Evolutionary conservation across 2,888 invertebrate species (phyloP).

Genomic region (Opisthograptis luteolata): DNA sequence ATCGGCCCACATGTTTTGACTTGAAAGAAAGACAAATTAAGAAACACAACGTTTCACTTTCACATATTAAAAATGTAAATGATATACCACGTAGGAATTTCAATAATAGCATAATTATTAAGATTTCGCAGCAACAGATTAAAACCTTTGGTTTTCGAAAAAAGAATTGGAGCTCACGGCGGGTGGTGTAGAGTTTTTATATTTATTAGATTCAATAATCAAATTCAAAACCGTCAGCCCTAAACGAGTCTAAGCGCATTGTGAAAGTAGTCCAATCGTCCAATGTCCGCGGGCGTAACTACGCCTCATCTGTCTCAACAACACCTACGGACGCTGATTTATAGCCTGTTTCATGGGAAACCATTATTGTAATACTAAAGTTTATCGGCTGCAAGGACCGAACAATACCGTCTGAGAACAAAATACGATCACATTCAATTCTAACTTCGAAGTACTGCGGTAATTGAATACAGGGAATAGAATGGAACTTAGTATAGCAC

Average conservation of each 20-base stretch:
- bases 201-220: not conserved
- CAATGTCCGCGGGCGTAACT: conserved; percentile 45
- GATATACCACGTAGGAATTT: too few relatives aligned
- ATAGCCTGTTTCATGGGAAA: conserved; percentile 30
- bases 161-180: too few relatives aligned
- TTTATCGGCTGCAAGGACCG: conserved; percentile 12
- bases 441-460: not conserved
- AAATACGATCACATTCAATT: not conserved
- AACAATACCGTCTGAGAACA: conserved; percentile 1
- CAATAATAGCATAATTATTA: too few relatives aligned
- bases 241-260: conserved; percentile 35
- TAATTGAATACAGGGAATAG: not conserved
- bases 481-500: not conserved
- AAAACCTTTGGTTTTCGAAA: too few relatives aligned
- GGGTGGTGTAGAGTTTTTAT: too few relatives aligned
- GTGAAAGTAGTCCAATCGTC: conserved; percentile 49
- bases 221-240: conserved; percentile 24
- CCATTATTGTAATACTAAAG: conserved; percentile 14
- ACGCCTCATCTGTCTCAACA: conserved; percentile 55
- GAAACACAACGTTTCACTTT: too few relatives aligned
- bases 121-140: too few relatives aligned
- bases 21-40: too few relatives aligned
- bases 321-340: conserved; percentile 43
- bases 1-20: too few relatives aligned
- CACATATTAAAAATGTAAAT: too few relatives aligned